Conservation (phyloP, 2,113 vertebrate genomes). For the Larimichthys polyactis region DNA sequence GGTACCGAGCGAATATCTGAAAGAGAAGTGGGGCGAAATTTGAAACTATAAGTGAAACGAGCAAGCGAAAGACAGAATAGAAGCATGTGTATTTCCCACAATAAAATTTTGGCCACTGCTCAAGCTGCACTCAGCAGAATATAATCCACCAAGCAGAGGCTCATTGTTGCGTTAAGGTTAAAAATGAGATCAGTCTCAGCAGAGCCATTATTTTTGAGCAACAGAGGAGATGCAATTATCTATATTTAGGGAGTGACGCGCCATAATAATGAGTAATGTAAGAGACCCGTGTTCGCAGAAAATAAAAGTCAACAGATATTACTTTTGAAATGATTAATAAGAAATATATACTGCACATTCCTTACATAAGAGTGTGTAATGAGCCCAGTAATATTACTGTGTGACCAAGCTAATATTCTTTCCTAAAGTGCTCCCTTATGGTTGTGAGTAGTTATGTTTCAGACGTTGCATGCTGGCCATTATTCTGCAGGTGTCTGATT, state of each 20-base stretch:
- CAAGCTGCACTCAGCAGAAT: slow-evolving; percentile 17
- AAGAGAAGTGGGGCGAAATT: no score
- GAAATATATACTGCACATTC: slow-evolving; percentile 47
- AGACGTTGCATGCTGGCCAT: slow-evolving; percentile 48
- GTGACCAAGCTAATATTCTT: slow-evolving; percentile 68
- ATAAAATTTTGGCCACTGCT: neutral
- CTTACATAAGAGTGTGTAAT: slow-evolving; percentile 68
- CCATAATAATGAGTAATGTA: slow-evolving; percentile 65
- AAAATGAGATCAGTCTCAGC: slow-evolving; percentile 41
- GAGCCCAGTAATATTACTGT: slow-evolving; percentile 70
- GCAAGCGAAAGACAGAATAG: no score
- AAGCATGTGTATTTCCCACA: no score
- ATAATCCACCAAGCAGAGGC: slow-evolving; percentile 31
- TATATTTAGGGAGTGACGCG: slow-evolving; percentile 45
- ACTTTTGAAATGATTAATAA: slow-evolving; percentile 72
- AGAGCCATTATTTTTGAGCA: slow-evolving; percentile 43
- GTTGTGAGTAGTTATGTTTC: slow-evolving; percentile 38
- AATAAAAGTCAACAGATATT: slow-evolving; percentile 69
- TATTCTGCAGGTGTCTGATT: slow-evolving; percentile 49
- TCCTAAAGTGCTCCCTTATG: slow-evolving; percentile 59
- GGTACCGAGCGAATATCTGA: no score
- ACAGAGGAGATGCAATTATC: slow-evolving; percentile 53
- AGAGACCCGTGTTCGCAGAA: slow-evolving; percentile 50
- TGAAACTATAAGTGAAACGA: no score
- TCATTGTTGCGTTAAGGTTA: slow-evolving; percentile 43